phyloP scores from a whole-genome alignment of 1,140 invertebrate genomes.

The Doryteuthis pealeii region DNA sequence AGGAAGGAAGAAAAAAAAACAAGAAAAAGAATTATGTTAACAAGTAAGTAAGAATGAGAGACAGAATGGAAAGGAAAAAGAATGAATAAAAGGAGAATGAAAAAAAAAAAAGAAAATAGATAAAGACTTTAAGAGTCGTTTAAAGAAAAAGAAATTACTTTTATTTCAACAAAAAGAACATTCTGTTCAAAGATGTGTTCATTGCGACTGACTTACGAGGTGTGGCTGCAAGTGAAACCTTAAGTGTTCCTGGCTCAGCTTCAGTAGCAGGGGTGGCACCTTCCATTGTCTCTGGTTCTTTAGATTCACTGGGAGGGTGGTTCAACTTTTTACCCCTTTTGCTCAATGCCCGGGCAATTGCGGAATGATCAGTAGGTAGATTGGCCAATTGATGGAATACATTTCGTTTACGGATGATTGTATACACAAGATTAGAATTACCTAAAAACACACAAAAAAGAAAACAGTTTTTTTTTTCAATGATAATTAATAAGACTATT shows the following conservation, averaged over 20 bases:
- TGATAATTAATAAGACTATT: no score
- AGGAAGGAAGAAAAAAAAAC: no score
- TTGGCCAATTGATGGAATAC: conserved; percentile 97
- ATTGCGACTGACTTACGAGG: conserved; percentile 65
- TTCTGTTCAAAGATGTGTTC: no score
- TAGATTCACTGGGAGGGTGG: conserved; percentile 33
- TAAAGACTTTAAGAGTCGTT: no score
- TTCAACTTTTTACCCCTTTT: conserved; percentile 65
- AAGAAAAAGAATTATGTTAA: no score
- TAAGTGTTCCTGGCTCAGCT: conserved; percentile 68
- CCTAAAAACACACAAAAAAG: conserved; percentile 62
- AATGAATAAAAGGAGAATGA: no score
- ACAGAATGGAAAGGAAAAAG: no score
- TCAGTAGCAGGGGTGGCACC: conserved; percentile 82
- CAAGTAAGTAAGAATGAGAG: no score
- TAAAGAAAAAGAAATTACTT: no score
- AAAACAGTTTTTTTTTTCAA: no score
- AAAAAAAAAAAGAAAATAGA: no score
- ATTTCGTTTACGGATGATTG: conserved; percentile 95
- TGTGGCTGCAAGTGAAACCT: conserved; percentile 85
- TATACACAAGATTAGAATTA: conserved; percentile 98
- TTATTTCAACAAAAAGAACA: no score
- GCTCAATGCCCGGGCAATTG: conserved; percentile 82
- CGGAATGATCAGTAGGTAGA: conserved; percentile 85
- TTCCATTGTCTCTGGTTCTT: conserved; percentile 71